A percentile compares a stretch with the other conserved stretches of the same genome.
phyloP scores from a whole-genome alignment of 2,888 invertebrate species.

The Pollenia angustigena region DNA sequence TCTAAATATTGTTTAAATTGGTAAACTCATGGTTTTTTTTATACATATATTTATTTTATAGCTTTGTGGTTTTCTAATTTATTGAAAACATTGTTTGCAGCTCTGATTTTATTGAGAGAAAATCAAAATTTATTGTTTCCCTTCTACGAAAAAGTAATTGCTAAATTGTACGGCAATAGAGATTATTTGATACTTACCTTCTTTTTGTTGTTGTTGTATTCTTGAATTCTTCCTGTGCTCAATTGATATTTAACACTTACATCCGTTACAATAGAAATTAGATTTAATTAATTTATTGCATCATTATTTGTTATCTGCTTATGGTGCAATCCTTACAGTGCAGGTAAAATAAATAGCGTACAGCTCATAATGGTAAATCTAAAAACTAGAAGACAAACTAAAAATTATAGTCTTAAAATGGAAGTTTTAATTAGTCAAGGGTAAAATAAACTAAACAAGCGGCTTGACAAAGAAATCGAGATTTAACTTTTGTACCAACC shows the following conservation, averaged over 20 bases:
- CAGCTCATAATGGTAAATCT: too few species aligned
- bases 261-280: background rate
- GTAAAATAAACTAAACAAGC: too few species aligned
- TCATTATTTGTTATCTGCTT: background rate
- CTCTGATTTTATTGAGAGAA: background rate
- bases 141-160: background rate
- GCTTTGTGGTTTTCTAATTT: too few species aligned
- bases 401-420: too few species aligned
- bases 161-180: background rate
- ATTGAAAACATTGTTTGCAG: background rate
- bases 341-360: background rate
- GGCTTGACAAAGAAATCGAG: too few species aligned
- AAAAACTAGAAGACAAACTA: too few species aligned
- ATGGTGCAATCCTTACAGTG: background rate
- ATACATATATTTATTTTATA: too few species aligned
- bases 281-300: slow-evolving; percentile 21
- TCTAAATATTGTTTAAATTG: too few species aligned
- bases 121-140: slow-evolving; percentile 3
- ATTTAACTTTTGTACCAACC: too few species aligned
- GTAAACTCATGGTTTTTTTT: too few species aligned
- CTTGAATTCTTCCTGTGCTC: background rate
- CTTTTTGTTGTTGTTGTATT: background rate
- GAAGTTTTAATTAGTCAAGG: too few species aligned
- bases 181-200: background rate
- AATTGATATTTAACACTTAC: slow-evolving; percentile 17